A percentile compares a stretch with the other conserved stretches of the same genome.
Evolutionary conservation across 2,888 invertebrate genomes (phyloP).

Genomic region (Dynastes tityus): DNA sequence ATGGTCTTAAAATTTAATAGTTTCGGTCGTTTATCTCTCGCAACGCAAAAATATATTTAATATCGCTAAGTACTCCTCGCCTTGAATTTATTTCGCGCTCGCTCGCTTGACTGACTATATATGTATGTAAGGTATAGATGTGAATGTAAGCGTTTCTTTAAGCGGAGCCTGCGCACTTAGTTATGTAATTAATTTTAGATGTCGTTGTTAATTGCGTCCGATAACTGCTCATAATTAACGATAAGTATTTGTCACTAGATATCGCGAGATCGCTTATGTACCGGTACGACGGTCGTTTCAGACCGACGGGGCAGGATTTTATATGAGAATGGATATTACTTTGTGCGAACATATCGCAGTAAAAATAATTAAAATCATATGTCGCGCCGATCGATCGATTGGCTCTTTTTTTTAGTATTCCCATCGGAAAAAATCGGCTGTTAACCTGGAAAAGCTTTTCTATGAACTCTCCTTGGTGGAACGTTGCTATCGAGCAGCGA

Average conservation of each 20-base stretch:
- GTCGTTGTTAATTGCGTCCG: slow-evolving; percentile 41
- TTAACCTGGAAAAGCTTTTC: slow-evolving; percentile 21
- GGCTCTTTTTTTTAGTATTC: slow-evolving; percentile 5
- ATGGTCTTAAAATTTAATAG: slow-evolving; percentile 66
- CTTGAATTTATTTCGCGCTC: slow-evolving; percentile 45
- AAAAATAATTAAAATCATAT: slow-evolving; percentile 36
- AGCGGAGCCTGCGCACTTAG: slow-evolving; percentile 19
- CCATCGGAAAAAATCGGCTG: slow-evolving; percentile 11
- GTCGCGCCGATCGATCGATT: background rate
- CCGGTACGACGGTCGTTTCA: slow-evolving; percentile 3
- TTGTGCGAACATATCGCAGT: slow-evolving; percentile 17
- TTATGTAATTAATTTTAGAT: slow-evolving; percentile 40
- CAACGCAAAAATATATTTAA: slow-evolving; percentile 52
- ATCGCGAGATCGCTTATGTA: slow-evolving; percentile 10
- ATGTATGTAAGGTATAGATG: background rate
- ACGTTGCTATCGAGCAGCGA: background rate
- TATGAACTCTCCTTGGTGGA: background rate
- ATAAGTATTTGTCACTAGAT: slow-evolving; percentile 45
- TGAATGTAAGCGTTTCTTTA: slow-evolving; percentile 17
- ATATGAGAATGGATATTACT: slow-evolving; percentile 28
- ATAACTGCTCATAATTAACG: slow-evolving; percentile 43
- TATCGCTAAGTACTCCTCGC: slow-evolving; percentile 47
- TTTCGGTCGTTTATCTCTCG: slow-evolving; percentile 59
- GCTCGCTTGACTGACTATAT: slow-evolving; percentile 33
- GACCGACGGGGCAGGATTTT: background rate